phyloP scores from a whole-genome alignment of 2,888 invertebrate genomes.

The Sphaerophoria rueppellii region DNA sequence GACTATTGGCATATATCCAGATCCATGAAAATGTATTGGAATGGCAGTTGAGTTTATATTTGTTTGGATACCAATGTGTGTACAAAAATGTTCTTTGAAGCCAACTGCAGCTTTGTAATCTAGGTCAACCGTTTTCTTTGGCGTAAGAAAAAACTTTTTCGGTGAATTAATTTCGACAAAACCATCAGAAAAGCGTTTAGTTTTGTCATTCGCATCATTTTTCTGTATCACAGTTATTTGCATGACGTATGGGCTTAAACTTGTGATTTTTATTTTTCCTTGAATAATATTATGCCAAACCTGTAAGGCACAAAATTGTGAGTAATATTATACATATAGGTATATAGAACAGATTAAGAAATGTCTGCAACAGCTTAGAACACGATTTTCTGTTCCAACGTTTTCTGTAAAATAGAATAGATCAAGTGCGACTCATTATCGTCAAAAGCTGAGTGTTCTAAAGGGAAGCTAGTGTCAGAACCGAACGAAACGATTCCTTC shows the following conservation, averaged over 20 bases:
- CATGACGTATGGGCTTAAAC: slow-evolving; percentile 76
- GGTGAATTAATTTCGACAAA: slow-evolving; percentile 74
- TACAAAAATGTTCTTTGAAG: slow-evolving; percentile 76
- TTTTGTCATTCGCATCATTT: background rate
- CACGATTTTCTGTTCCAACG: no score
- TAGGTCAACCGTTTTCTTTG: slow-evolving; percentile 62
- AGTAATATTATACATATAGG: no score
- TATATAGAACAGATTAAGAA: no score
- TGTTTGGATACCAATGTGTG: slow-evolving; percentile 75
- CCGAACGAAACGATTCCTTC: no score
- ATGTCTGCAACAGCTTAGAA: no score
- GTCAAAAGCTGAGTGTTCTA: no score
- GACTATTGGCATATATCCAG: slow-evolving; percentile 79
- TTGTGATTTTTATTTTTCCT: slow-evolving; percentile 74
- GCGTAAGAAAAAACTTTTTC: slow-evolving; percentile 69
- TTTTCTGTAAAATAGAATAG: no score
- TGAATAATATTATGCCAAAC: slow-evolving; percentile 78
- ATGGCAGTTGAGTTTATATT: slow-evolving; percentile 76
- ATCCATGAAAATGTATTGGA: slow-evolving; percentile 76
- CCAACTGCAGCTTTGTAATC: slow-evolving; percentile 77
- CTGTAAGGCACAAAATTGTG: slow-evolving; percentile 64
- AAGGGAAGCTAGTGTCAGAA: no score
- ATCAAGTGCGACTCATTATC: no score
- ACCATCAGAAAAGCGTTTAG: slow-evolving; percentile 74
- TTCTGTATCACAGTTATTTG: slow-evolving; percentile 69